Conservation (phyloP, 2,888 invertebrate species). For the Xestia xanthographa region DNA sequence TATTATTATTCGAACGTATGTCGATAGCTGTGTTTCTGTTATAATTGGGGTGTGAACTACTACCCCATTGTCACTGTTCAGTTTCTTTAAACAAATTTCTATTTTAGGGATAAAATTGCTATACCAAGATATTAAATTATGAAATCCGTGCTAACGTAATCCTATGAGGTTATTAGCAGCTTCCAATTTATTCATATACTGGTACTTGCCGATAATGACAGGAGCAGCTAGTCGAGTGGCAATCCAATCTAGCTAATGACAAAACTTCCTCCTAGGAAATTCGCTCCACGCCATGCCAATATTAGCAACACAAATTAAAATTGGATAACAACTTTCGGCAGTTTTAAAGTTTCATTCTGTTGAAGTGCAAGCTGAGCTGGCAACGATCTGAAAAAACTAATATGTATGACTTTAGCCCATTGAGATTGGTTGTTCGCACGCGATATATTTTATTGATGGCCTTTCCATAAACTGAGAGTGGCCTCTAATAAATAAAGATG, state of each 20-base stretch:
- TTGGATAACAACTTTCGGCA: conserved; percentile 53
- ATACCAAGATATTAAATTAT: conserved; percentile 18
- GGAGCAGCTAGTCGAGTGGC: conserved; percentile 62
- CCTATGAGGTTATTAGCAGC: conserved; percentile 31
- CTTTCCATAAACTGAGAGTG: conserved; percentile 29
- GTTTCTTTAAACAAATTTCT: not conserved
- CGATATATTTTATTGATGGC: conserved; percentile 42
- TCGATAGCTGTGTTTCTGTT: conserved; percentile 21
- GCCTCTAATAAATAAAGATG: conserved; percentile 46
- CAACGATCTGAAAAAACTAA: conserved; percentile 13
- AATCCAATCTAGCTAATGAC: conserved; percentile 67
- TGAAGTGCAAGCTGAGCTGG: conserved; percentile 20
- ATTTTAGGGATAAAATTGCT: not conserved
- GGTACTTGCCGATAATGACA: conserved; percentile 57
- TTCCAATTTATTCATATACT: conserved; percentile 56
- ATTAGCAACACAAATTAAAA: conserved; percentile 65
- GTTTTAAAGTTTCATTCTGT: conserved; percentile 53
- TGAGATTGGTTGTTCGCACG: conserved; percentile 33
- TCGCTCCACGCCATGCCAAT: conserved; percentile 53
- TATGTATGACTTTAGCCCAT: conserved; percentile 29
- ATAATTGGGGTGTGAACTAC: conserved; percentile 14
- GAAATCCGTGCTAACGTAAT: conserved; percentile 30
- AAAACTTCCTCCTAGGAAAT: conserved; percentile 65
- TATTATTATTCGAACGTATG: conserved; percentile 30
- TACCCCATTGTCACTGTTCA: conserved; percentile 10